Base-by-base conservation (phyloP, 2,797 vertebrate species). In the Potorous gilbertii region DNA sequence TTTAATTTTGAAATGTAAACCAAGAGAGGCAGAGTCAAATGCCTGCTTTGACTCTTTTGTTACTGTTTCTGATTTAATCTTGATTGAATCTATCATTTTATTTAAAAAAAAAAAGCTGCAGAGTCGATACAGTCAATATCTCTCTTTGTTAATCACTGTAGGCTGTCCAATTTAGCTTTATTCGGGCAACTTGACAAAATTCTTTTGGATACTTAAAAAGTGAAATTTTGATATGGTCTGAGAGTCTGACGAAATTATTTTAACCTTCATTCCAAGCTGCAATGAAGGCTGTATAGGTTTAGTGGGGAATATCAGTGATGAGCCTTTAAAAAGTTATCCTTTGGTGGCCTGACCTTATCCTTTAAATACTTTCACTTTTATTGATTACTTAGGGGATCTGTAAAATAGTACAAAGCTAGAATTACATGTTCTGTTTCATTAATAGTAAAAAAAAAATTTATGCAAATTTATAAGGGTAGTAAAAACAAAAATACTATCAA, bases 31-130 rank as follows among this genome's bases (percentile, higher is more conserved):
- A 93, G 54, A 92, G 6, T 52, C n/a, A 96, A 92, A 94, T 46
- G 31, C 13, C 93, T 94, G 46, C 11, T 92, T 96, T 95, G 81
- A 93, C 59, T n/a, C 24, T 93, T 93, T 95, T 34, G 74, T 66
- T 93, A 95, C n/a, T n/a, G 52, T 21, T 24, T 94, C n/a, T 74
- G 55, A 97, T 27, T 92, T 91, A 74, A 95, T 94, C 92, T 91
- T 97, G 29, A 57, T 91, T 29, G 59, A 50, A 54, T 90, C 74
- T 92, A 62, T 66, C 34, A 92, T 55, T 54, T 92, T 81, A 55
- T 92, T 31, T 12, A 13, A 89, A 92, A 81, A 52, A n/a, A n/a
- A 92, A 96, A 95, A 90, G 31, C 66, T 93, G 0, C 31, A 57
- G 50, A 94, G 12, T 90, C 46, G 52, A 6, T 40, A 89, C 12